phyloP scores from a whole-genome alignment of 2,797 vertebrate species.

The Poeciliopsis presidionis region DNA sequence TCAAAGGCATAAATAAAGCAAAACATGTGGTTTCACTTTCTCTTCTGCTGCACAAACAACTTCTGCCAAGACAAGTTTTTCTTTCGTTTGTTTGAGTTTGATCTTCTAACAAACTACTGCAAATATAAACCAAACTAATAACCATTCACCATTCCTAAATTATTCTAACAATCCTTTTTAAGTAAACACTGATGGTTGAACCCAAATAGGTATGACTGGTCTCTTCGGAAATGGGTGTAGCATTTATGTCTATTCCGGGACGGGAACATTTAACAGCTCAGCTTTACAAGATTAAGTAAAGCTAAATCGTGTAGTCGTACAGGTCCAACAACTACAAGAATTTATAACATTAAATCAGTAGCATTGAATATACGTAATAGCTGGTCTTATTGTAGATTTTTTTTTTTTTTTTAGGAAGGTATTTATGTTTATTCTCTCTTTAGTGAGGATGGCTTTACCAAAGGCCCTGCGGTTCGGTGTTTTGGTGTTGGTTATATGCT shows the following conservation, averaged over 20 bases:
- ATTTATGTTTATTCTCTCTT: constrained; percentile 12
- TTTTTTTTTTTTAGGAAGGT: background rate
- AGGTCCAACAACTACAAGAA: background rate
- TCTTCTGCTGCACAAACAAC: background rate
- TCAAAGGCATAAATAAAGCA: background rate
- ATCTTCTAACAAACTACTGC: background rate
- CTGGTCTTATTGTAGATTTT: background rate
- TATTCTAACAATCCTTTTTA: background rate
- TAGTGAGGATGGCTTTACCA: constrained; percentile 39
- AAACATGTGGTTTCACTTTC: background rate
- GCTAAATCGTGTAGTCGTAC: background rate
- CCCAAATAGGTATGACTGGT: background rate
- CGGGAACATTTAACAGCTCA: background rate
- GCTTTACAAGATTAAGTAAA: too few relatives aligned
- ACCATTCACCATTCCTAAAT: background rate
- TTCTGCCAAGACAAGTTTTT: background rate
- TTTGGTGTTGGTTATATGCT: constrained; percentile 41
- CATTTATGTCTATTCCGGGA: background rate
- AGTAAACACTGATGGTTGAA: background rate
- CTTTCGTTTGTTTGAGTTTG: background rate
- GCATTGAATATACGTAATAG: background rate
- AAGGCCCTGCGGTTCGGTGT: constrained; percentile 14
- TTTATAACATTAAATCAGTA: background rate
- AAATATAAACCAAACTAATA: background rate
- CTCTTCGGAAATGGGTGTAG: background rate